phyloP scores from a whole-genome alignment of 1,140 invertebrate species.

The Apis florea region DNA sequence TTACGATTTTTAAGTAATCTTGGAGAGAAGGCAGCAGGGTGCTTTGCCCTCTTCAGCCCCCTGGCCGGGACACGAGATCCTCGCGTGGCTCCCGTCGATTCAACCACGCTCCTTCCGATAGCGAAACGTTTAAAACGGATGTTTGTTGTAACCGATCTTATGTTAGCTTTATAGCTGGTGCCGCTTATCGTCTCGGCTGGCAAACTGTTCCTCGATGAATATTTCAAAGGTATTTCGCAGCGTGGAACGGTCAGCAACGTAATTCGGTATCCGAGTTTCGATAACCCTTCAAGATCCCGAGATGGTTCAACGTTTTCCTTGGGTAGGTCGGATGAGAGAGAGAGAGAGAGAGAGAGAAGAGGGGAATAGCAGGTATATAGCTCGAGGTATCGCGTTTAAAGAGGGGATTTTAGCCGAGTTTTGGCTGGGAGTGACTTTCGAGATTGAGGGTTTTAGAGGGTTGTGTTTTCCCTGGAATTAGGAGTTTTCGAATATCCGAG shows the following conservation, averaged over 20 bases:
- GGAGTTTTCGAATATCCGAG: not conserved
- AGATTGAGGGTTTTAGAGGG: not conserved
- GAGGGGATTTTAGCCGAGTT: not conserved
- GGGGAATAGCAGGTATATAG: too few relatives aligned
- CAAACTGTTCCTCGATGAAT: slow-evolving; percentile 39
- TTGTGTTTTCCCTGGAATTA: not conserved
- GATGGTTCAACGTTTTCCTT: not conserved
- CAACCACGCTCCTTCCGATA: slow-evolving; percentile 19
- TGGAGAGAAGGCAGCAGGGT: not conserved
- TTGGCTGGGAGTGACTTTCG: not conserved
- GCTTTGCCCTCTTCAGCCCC: not conserved
- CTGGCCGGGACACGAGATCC: not conserved
- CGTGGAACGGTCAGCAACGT: slow-evolving; percentile 1
- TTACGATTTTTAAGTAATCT: slow-evolving; percentile 50
- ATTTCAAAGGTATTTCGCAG: slow-evolving; percentile 42
- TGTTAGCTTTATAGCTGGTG: slow-evolving; percentile 42
- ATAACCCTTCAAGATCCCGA: slow-evolving; percentile 3
- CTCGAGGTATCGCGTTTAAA: not conserved
- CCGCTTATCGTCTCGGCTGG: slow-evolving; percentile 36
- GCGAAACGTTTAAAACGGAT: slow-evolving; percentile 41
- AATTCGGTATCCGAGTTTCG: slow-evolving; percentile 31
- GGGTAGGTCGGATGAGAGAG: too few relatives aligned
- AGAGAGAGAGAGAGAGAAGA: too few relatives aligned
- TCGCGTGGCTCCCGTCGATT: slow-evolving; percentile 10
- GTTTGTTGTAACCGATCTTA: slow-evolving; percentile 42